These are phyloP conservation scores for Bombus sylvicola DNA, from an alignment of 1,140 invertebrate genomes.

Conservation along the genomic window DNA sequence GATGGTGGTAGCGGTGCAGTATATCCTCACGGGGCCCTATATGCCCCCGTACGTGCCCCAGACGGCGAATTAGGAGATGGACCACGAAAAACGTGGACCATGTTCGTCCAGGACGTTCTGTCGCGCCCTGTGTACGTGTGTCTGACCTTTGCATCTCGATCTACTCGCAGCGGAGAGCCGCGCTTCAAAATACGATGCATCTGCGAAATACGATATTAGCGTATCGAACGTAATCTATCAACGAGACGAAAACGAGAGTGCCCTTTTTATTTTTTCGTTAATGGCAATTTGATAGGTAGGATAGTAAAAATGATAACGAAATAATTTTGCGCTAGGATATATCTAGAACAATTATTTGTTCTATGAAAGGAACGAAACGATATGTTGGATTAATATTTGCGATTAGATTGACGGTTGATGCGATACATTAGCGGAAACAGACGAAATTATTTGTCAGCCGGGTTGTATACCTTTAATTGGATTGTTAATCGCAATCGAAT, in stretches of 20 bases:
- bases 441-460: slow-evolving; percentile 38
- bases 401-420: slow-evolving; percentile 1
- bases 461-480: slow-evolving; percentile 41
- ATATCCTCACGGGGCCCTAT: slow-evolving; percentile 81
- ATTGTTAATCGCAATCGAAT: slow-evolving; percentile 54
- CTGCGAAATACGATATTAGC: background rate
- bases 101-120: slow-evolving; percentile 21
- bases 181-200: background rate
- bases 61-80: slow-evolving; percentile 75
- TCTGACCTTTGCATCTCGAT: slow-evolving; percentile 13
- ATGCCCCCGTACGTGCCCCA: slow-evolving; percentile 80
- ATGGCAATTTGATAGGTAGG: too few relatives aligned
- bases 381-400: background rate
- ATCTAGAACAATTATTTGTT: background rate
- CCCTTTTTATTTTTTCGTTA: background rate
- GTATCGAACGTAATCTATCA: too few relatives aligned
- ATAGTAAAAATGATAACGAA: too few relatives aligned
- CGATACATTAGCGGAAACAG: slow-evolving; percentile 17
- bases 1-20: slow-evolving; percentile 81
- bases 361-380: background rate
- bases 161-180: background rate
- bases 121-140: slow-evolving; percentile 9
- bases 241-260: too few relatives aligned
- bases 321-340: too few relatives aligned
- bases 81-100: slow-evolving; percentile 15